These are phyloP conservation scores for Epinephelus malabaricus DNA, from an alignment of 2,797 vertebrate species.

Conservation along the genomic window DNA sequence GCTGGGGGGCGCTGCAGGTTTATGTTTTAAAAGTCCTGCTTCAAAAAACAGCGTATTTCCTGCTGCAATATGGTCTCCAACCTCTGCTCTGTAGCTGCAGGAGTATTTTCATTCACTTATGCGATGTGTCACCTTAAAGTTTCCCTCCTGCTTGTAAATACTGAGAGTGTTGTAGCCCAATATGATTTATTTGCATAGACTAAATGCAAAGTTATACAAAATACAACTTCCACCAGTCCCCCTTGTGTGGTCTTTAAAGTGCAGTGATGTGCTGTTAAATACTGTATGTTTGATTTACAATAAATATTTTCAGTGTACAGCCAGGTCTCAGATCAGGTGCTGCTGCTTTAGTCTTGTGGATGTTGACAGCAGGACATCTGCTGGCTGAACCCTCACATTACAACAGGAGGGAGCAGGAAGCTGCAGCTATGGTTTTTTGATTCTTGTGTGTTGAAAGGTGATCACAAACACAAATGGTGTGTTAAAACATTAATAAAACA, in stretches of 20 bases:
- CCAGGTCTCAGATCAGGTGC: neutral
- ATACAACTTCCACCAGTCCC: neutral
- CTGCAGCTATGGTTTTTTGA: too few species aligned
- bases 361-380: neutral
- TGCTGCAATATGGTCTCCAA: neutral
- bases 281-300: neutral
- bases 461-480: neutral
- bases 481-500: neutral
- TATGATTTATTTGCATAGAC: neutral
- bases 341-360: neutral
- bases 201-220: too few species aligned
- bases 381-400: neutral
- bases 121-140: neutral
- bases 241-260: neutral
- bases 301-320: neutral
- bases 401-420: too few species aligned
- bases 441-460: neutral
- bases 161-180: neutral
- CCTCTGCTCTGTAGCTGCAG: neutral
- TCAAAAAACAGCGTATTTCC: neutral
- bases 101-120: neutral
- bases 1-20: slow-evolving; percentile 32
- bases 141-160: neutral
- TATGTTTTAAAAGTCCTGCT: neutral
- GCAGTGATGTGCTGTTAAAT: neutral